Evolutionary conservation across 1,140 invertebrate genomes (phyloP).

Genomic region (Muscidifurax raptorellus): DNA sequence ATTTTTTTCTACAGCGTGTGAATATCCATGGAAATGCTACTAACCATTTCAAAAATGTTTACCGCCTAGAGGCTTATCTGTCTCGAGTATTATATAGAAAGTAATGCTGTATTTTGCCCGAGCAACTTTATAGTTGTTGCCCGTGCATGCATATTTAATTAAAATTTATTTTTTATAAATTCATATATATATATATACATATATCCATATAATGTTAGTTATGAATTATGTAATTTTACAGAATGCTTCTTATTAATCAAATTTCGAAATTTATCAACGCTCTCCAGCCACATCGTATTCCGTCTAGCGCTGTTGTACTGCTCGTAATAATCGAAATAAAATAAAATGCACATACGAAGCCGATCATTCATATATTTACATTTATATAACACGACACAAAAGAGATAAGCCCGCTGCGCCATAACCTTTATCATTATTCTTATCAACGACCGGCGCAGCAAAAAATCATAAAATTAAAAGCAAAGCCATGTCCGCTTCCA

Average conservation of each 20-base stretch:
- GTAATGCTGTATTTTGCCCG: neutral
- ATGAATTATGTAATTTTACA: neutral
- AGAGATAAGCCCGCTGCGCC: neutral
- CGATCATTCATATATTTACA: neutral
- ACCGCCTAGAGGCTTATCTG: slow-evolving; percentile 7
- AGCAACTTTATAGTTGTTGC: neutral
- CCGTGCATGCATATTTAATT: neutral
- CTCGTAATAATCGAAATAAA: too few species aligned
- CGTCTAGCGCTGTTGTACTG: too few species aligned
- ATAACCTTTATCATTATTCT: neutral
- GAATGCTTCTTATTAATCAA: neutral
- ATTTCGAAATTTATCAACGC: neutral
- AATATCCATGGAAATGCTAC: slow-evolving; percentile 10
- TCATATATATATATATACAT: neutral
- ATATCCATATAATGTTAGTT: neutral
- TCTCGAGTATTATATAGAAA: neutral
- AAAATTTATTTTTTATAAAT: neutral
- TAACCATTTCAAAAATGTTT: slow-evolving; percentile 37
- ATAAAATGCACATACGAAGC: neutral
- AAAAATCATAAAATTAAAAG: neutral
- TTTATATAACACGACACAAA: neutral
- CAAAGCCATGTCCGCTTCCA: neutral
- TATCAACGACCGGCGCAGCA: neutral
- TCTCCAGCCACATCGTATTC: too few species aligned
- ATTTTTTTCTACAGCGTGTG: slow-evolving; percentile 3